Base-by-base conservation (phyloP, 30 jellyfish, hydroid and myxozoan species). In the Haliclystus octoradiatus region DNA sequence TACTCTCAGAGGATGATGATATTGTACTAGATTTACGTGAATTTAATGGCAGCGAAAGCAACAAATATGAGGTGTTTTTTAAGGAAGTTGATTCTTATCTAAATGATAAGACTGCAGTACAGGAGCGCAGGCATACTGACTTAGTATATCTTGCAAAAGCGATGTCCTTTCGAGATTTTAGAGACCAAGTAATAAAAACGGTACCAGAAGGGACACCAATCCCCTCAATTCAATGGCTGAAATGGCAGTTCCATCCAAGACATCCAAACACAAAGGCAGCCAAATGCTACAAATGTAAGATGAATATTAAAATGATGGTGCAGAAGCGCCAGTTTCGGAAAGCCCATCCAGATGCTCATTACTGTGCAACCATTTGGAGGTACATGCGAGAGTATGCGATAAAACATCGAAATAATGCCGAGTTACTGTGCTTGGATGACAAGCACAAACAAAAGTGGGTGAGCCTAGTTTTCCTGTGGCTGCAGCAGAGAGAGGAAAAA, bases 391-490 rank as follows among this genome's bases (percentile, higher is more conserved):
- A 67, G 34, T 34, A 32, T 46, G 77, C 77, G 24, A 24, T 67
- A 1, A 33, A 67, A 25, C 33, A 7, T 46, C 32, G 68, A 2
- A 32, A 7, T 34, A 68, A 33, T 25, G 25, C 68, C 1, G 12
- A 47, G 22, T 46, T 67, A 47, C 34, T 67, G 29, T 33, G 77
- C 77, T 24, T 67, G 66, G 77, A 67, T 46, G 77, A 67, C 68
- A 67, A 67, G 33, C 77, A 67, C 33, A 7, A 24, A 33, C 34
- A 32, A 35, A 67, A 67, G 71, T 23, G 29, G 77, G 77, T 19
- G 77, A 67, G 71, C 77, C 73, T 25, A 35, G 68, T 12, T 67
- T 32, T 34, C 77, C 77, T 0, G 77, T 67, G 34, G 77, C 77
- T n/a, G 77, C 77, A 5, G 77, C 33, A 23, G 77, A 67, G 46